Percentiles rank a stretch among this genome's conserved stretches.
Evolutionary conservation across 1,140 invertebrate genomes (phyloP).

Genomic region (Tyrophagus putrescentiae): DNA sequence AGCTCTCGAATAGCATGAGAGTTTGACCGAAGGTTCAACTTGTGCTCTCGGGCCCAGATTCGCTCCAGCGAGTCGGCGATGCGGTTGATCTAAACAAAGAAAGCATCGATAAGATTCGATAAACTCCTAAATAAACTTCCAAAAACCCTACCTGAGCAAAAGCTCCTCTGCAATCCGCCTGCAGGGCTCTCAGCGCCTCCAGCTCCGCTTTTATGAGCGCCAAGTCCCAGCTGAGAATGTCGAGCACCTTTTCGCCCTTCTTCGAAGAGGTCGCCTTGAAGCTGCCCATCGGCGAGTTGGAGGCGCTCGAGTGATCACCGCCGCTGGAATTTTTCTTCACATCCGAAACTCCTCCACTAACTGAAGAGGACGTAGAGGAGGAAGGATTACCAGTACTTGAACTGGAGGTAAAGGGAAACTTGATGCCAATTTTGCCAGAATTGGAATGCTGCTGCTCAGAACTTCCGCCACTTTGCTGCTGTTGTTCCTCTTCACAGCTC

Average conservation of each 20-base stretch:
- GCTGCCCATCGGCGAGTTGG: slow-evolving; percentile 5
- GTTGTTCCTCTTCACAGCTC: no score
- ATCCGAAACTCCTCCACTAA: no score
- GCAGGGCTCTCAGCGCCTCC: slow-evolving; percentile 23
- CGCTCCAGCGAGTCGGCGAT: slow-evolving; percentile 9
- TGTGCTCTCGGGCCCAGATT: slow-evolving; percentile 9
- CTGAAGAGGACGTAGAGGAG: no score
- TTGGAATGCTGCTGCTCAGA: no score
- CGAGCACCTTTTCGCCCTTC: slow-evolving; percentile 27
- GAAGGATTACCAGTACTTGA: no score
- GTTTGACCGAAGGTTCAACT: slow-evolving; percentile 1
- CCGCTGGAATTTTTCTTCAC: no score
- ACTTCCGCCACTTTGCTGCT: no score
- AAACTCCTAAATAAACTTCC: neutral
- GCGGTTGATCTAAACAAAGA: neutral
- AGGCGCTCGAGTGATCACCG: no score
- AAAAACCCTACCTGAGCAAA: slow-evolving; percentile 24
- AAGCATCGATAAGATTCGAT: neutral
- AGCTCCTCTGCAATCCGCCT: slow-evolving; percentile 24
- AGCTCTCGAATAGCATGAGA: neutral
- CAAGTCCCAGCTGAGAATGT: slow-evolving; percentile 29
- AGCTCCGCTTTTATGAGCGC: slow-evolving; percentile 26
- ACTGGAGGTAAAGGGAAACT: no score
- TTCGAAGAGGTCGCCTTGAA: neutral
- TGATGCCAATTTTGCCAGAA: no score